Evolutionary conservation across 2,888 invertebrate species (phyloP), one percentile per base, ranked within the genome.

Genomic region (Patella depressa): DNA sequence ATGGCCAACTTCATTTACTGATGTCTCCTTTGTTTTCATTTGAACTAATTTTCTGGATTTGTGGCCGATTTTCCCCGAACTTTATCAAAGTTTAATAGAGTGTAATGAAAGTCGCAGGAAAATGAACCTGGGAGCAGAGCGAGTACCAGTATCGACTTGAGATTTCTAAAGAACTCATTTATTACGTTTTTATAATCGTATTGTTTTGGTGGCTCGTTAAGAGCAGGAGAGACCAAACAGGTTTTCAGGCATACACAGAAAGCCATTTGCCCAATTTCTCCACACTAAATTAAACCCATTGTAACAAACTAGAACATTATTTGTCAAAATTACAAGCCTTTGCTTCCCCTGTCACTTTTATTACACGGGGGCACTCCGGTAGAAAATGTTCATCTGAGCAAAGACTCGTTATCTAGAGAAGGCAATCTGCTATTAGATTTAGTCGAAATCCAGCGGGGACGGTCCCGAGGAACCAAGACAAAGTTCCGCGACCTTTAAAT

Each of bases 41-140:
- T 59, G 53, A 55, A 72, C 59, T 77, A 77, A 77, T 77, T 74
- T 72, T 77, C 72, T 53, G 69, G 71, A 71, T 71, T 76, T 76
- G 57, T 77, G 74, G 74, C 69, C 59, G 74, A 76, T 77, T 79
- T 74, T 54, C 57, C 65, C 24, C 24, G 71, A 54, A 65, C 72
- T 72, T 54, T 72, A 74, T 24, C 74, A 72, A 59, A 53, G 69
- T 72, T 78, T 75, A 75, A 78, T 78, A 69, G 78, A 59, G 72
- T 78, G 73, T 78, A 75, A 75, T 78, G 29, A 19, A 59, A 59
- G 65, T 29, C 24, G 45, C n/a, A 45, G 45, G 45, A 45, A 45
- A 72, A 7, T 19, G n/a, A 53, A n/a, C 54, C 29, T 9, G 34
- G 29, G 12, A 59, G 65, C 14, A 2, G 14, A 34, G 3, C 19